Evolutionary conservation across 2,113 vertebrate species (phyloP), one percentile per base, ranked within the genome.

Genomic region (Cephalophus harveyi): DNA sequence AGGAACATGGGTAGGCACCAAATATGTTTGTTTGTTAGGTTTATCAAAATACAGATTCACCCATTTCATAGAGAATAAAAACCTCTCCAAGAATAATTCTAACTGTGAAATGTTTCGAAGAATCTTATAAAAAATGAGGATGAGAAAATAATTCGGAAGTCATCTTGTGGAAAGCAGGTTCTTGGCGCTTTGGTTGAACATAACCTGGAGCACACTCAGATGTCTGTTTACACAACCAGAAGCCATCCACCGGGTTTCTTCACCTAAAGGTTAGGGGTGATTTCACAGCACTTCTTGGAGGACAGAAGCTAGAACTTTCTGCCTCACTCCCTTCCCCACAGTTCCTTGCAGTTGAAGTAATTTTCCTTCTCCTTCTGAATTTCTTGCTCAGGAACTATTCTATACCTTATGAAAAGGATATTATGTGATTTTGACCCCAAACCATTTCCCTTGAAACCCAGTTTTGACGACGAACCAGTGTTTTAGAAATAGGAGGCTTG

Each of bases 101-200:
- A 91, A 91, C 81, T 92, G 83, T 52, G 84, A 97, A 97, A 43
- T 89, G 25, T 94, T 97, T 93, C 92, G 64, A 92, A 91, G 94
- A 96, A 96, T 87, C 46, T 43, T 96, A 59, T 93, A 89, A 71
- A 89, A 97, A 97, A 96, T 79, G 87, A 95, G 59, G 93, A 91
- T n/a, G 6, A 91, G 62, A 95, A 95, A 87, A 96, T 79, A 57
- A 74, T 48, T 95, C 33, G n/a, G 57, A 92, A 95, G 64, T 64
- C 55, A 55, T 89, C 71, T 57, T 46, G 54, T 48, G 83, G 43
- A 60, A 95, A 96, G 55, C 23, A 25, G 27, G 27, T 50, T 36
- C 55, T 60, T 21, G 62, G 36, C 14, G 57, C 40, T 60, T 55
- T 40, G 78, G 43, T 4, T 52, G 78, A 89, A 27, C 23, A 8